Conservation (phyloP, 2,797 vertebrate species). For the Poeciliopsis gracilis region DNA sequence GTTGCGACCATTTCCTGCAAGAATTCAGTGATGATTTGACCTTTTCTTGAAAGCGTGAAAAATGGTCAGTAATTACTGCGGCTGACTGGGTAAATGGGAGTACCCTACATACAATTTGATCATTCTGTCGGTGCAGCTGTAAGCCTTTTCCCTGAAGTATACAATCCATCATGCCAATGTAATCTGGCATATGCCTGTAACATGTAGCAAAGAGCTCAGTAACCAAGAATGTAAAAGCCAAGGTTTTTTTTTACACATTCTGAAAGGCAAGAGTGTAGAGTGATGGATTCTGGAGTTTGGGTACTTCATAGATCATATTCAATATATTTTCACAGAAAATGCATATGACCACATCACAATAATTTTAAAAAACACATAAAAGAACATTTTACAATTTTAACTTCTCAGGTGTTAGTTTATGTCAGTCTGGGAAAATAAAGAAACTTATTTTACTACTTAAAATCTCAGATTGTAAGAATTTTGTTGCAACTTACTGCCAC, state of each 20-base stretch:
- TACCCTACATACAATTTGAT: slow-evolving; percentile 38
- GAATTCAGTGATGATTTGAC: slow-evolving; percentile 43
- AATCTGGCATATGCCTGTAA: slow-evolving; percentile 43
- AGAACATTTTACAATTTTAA: not conserved
- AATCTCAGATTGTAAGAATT: not conserved
- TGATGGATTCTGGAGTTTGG: not conserved
- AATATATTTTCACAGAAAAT: not conserved
- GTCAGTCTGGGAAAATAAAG: not conserved
- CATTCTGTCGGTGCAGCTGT: slow-evolving; percentile 12
- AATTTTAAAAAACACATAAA: not conserved
- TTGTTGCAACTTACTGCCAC: not conserved
- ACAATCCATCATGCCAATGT: slow-evolving; percentile 59
- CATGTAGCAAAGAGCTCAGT: slow-evolving; percentile 43
- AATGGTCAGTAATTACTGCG: slow-evolving; percentile 58
- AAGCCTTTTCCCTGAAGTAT: slow-evolving; percentile 30
- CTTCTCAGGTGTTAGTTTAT: not conserved
- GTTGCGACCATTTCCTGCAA: slow-evolving; percentile 21
- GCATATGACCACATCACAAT: not conserved
- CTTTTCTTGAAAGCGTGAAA: slow-evolving; percentile 46
- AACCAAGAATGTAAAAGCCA: slow-evolving; percentile 25
- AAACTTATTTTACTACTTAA: not conserved
- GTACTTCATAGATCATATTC: not conserved
- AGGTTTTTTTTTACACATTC: slow-evolving; percentile 2
- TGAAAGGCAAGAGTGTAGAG: slow-evolving; percentile 25
- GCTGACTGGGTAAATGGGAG: slow-evolving; percentile 43